Base-by-base conservation (phyloP, 2,113 vertebrate genomes). In the Epinephelus moara region DNA sequence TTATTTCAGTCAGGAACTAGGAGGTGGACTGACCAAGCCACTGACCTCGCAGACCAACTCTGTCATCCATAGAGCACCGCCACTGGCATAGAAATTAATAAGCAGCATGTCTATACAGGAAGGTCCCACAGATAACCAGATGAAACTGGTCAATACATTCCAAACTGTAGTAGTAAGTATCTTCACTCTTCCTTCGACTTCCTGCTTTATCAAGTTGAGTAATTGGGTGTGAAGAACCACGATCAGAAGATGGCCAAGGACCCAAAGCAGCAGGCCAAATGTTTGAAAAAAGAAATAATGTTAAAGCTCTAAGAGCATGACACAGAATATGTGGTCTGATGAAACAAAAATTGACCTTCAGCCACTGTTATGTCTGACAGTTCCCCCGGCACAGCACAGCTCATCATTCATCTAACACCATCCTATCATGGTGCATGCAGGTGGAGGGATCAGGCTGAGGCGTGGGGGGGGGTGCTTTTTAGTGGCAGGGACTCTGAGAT, bases 311-410 rank as follows among this genome's bases (percentile, higher is more conserved):
- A n/a, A 59, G 62, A 89, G 78, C 69, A 52, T 80, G 88, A 82
- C 78, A 75, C 33, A 70, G 84, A 80, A 60, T 70, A 82, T 85
- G 73, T 70, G 75, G 78, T 73, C 71, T 56, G 53, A 60, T 72
- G 72, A 80, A 88, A 88, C 42, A 50, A 84, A 85, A 84, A 87
- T 69, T 87, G 85, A 89, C 90, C 91, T 91, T 89, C 80, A 88
- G 81, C 78, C 30, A 11, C 17, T 55, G 64, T 83, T 80, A 61
- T 56, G 63, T 85, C 68, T 74, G 83, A 80, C 75, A 72, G 80
- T 85, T 71, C 21, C 63, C 13, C 21, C 52, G 4, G 49, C 42
- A 49, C 70, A 73, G 74, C 63, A 14, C 53, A 59, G 57, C 70
- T 84, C 88, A 88, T 92, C 85, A 77, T 68, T 90, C 85, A 87